A percentile compares a stretch with the other conserved stretches of the same genome.
Conservation (phyloP, 2,797 vertebrate genomes). For the Coccyzus lansbergi region DNA sequence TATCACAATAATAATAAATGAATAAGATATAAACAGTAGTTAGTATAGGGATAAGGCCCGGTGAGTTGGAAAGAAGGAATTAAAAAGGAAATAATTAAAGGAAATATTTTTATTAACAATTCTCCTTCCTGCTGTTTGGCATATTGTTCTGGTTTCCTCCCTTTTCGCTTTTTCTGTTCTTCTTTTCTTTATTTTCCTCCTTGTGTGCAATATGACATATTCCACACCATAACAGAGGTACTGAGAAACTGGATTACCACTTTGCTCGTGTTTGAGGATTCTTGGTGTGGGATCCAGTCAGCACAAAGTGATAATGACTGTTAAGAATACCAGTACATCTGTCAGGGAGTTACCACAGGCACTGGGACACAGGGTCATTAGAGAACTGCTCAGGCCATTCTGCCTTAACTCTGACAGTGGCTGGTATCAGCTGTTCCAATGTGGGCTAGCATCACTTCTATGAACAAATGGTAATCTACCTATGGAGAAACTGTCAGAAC, state of each 20-base stretch:
- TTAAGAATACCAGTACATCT: not conserved
- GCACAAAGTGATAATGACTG: not conserved
- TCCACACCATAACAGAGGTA: not conserved
- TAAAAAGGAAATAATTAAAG: not conserved
- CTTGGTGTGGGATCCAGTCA: not conserved
- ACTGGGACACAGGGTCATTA: not conserved
- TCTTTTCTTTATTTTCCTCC: not conserved
- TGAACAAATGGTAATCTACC: not conserved
- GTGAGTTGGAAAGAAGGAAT: not conserved
- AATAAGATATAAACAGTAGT: not conserved
- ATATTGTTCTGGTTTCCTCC: not conserved
- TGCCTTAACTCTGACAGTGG: not conserved
- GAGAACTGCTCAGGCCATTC: not conserved
- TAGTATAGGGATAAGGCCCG: not conserved
- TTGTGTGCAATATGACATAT: not conserved
- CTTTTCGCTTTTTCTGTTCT: not conserved
- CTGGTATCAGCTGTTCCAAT: not conserved
- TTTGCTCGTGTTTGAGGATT: not conserved
- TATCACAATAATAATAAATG: not conserved
- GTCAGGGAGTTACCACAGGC: not conserved
- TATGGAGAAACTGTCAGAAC: not conserved
- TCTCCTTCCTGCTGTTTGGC: not conserved
- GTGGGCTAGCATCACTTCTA: not conserved
- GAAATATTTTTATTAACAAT: not conserved
- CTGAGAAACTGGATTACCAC: not conserved